A percentile compares a stretch with the other conserved stretches of the same genome.
These are phyloP conservation scores for Synchiropus splendidus DNA, from an alignment of 2,113 vertebrate genomes.

Conservation along the genomic window DNA sequence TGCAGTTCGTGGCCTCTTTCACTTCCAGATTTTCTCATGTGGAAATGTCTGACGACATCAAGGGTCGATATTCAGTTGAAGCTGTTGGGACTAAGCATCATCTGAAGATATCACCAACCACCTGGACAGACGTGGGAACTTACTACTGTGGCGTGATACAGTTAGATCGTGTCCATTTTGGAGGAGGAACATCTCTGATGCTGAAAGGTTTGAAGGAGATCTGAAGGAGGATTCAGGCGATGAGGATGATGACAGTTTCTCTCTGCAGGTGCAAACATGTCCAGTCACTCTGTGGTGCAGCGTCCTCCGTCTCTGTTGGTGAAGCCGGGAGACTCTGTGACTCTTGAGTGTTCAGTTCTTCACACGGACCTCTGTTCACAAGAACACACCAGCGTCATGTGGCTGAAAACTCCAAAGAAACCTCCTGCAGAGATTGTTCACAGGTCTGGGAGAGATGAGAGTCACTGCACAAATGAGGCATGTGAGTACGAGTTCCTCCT, in stretches of 20 bases:
- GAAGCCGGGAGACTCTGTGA: constrained; percentile 17
- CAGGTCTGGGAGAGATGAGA: constrained; percentile 10
- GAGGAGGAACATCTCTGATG: constrained; percentile 9
- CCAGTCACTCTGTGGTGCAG: constrained; percentile 12
- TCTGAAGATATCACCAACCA: constrained; percentile 13
- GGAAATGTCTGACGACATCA: not conserved
- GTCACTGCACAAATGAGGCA: too few relatives aligned
- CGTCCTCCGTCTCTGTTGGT: constrained; percentile 3
- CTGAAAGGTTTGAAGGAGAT: constrained; percentile 6
- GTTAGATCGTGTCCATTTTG: constrained; percentile 10
- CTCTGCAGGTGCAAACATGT: constrained; percentile 7
- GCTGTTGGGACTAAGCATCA: not conserved
- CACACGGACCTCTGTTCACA: constrained; percentile 3
- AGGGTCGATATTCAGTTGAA: not conserved
- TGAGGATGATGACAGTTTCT: not conserved
- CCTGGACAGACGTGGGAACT: constrained; percentile 14
- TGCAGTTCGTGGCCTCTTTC: constrained; percentile 2
- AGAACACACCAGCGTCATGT: constrained; percentile 20
- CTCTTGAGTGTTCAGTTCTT: constrained; percentile 33
- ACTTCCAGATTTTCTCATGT: not conserved
- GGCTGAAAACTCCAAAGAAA: constrained; percentile 21
- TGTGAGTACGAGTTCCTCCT: too few relatives aligned
- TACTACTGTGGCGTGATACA: constrained; percentile 27
- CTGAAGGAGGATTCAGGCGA: not conserved
- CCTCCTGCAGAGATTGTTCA: constrained; percentile 15